Evolutionary conservation across 2,797 vertebrate genomes (phyloP), one percentile per base, ranked within the genome.

Genomic region (Microcaecilia unicolor): DNA sequence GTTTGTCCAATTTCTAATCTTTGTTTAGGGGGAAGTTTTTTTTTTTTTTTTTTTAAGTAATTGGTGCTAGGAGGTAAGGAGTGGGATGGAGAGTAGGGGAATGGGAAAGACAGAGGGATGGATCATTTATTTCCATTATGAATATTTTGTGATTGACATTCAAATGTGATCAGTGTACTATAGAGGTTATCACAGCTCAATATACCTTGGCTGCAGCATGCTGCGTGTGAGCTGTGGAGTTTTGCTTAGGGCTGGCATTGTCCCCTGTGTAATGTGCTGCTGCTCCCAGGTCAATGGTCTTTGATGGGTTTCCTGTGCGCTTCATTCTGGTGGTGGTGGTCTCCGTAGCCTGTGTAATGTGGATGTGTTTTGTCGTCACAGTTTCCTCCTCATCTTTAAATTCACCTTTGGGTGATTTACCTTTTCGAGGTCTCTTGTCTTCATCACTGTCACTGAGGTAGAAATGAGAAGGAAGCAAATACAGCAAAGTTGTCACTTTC

Each of bases 331-430:
- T 91, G 16, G 92, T 93, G 15, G 87, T 93, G 8, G 89, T 94
- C 71, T 98, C 92, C 33, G 91, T 95, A 58, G 92, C 86, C 74
- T 97, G 91, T 52, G 91, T 91, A 44, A 96, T 93, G 26, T 91
- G 86, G 52, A 93, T 82, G 36, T 89, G 92, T 81, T 93, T 96
- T 16, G 90, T 92, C 12, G 93, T 94, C 53, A 95, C 91, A 0
- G 86, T 96, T 54, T 97, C 93, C 46, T 97, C 93, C 50, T 95
- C 92, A 41, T 99, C 94, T 85, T 93, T 97, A 64, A 94, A 98
- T 55, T 96, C 92, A 42, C 75, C 70, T 65, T 78, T 78, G 41
- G 81, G 70, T 49, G 83, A 86, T 54, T 82, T 86, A 40, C 86
- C 87, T 54, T 91, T 89, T 58, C 85, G 80, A 6, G 83, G 75